Percentiles rank a stretch among this genome's conserved stretches.
phyloP scores from a whole-genome alignment of 2,888 invertebrate genomes.

The Lacanobia wlatinum region DNA sequence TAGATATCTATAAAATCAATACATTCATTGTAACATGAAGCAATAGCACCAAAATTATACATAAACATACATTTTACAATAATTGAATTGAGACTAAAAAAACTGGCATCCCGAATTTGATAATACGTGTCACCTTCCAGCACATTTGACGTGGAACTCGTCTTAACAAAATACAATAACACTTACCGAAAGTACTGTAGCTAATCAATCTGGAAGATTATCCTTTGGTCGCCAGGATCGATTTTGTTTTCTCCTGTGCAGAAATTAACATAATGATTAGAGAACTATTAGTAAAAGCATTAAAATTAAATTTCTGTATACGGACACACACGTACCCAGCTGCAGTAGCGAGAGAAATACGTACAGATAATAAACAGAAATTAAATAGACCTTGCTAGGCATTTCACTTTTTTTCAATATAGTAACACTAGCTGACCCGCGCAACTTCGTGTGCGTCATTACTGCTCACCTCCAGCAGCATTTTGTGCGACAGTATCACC shows the following conservation, averaged over 20 bases:
- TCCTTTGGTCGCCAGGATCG: slow-evolving; percentile 87
- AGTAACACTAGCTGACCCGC: too few species aligned
- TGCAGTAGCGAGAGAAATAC: slow-evolving; percentile 87
- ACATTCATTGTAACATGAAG: not conserved
- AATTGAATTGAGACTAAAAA: slow-evolving; percentile 37
- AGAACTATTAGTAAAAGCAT: slow-evolving; percentile 70
- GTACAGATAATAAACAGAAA: slow-evolving; percentile 64
- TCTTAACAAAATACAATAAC: slow-evolving; percentile 78
- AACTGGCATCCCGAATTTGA: slow-evolving; percentile 82
- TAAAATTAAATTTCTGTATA: slow-evolving; percentile 68
- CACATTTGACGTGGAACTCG: slow-evolving; percentile 90
- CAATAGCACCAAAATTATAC: not conserved
- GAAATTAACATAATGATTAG: slow-evolving; percentile 75
- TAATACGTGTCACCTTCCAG: slow-evolving; percentile 91
- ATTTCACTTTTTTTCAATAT: slow-evolving; percentile 21
- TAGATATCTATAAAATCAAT: not conserved
- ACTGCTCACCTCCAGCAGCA: too few species aligned
- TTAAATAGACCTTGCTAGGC: not conserved
- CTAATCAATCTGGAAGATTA: slow-evolving; percentile 87
- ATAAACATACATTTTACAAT: slow-evolving; percentile 16
- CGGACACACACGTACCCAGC: slow-evolving; percentile 85
- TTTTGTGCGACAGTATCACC: too few species aligned
- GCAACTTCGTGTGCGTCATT: too few species aligned
- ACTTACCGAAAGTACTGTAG: slow-evolving; percentile 89
- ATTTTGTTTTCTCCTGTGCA: slow-evolving; percentile 82